phyloP scores from a whole-genome alignment of 1,140 invertebrate species.

The Ceratitis capitata region DNA sequence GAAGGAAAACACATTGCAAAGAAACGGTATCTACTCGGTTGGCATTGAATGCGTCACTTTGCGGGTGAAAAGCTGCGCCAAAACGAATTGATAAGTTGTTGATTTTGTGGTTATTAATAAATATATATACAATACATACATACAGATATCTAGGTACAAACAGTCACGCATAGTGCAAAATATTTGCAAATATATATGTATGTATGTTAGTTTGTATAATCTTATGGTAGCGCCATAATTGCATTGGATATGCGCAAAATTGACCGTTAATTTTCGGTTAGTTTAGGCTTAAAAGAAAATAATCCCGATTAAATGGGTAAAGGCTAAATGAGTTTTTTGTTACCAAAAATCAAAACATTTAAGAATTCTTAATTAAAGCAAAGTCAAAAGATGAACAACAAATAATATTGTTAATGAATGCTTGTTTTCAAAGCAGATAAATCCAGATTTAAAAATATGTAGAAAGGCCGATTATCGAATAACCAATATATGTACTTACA shows the following conservation, averaged over 20 bases:
- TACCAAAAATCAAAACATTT: too few relatives aligned
- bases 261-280: background rate
- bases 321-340: too few relatives aligned
- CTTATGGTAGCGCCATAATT: background rate
- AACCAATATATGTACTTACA: too few relatives aligned
- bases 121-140: background rate
- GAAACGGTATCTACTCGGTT: background rate
- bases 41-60: slow-evolving; percentile 34
- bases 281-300: background rate
- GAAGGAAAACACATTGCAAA: slow-evolving; percentile 30
- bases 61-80: background rate
- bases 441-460: too few relatives aligned
- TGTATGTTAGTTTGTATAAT: background rate
- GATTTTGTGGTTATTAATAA: background rate
- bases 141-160: background rate
- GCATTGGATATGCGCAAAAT: background rate
- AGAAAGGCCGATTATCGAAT: too few relatives aligned
- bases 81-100: background rate
- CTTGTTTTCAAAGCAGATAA: too few relatives aligned
- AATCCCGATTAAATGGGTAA: too few relatives aligned
- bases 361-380: too few relatives aligned
- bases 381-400: too few relatives aligned
- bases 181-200: background rate
- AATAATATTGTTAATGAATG: too few relatives aligned
- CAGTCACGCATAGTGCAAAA: too few relatives aligned